Percentiles rank a stretch among this genome's conserved stretches.
These are phyloP conservation scores for Leptinotarsa texana DNA, from an alignment of 1,140 invertebrate genomes.

Conservation along the genomic window DNA sequence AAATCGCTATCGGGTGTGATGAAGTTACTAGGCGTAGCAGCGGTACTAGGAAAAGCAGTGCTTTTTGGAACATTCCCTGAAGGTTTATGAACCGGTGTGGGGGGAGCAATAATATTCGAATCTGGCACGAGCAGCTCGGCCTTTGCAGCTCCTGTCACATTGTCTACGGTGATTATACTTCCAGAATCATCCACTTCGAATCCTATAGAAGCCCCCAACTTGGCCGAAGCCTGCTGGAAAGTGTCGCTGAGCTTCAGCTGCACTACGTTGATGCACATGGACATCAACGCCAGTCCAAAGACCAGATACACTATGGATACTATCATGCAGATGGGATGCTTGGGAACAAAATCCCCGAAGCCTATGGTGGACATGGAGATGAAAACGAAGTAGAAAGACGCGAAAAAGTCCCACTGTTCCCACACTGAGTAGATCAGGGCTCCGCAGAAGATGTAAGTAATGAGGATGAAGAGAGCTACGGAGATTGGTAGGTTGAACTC, in stretches of 20 bases:
- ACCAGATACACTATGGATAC: constrained; percentile 90
- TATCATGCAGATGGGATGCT: constrained; percentile 90
- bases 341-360: constrained; percentile 88
- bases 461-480: constrained; percentile 78
- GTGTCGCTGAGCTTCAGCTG: constrained; percentile 84
- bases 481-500: constrained; percentile 92
- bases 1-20: neutral
- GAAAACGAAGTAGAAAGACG: constrained; percentile 93
- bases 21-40: neutral
- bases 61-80: neutral
- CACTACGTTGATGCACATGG: constrained; percentile 96
- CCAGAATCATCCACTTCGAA: constrained; percentile 73
- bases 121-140: neutral
- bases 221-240: constrained; percentile 81
- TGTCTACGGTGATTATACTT: constrained; percentile 27
- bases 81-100: neutral
- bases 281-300: constrained; percentile 91
- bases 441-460: constrained; percentile 84
- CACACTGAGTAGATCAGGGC: constrained; percentile 76
- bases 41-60: neutral
- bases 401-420: constrained; percentile 83
- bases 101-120: neutral
- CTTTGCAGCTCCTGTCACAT: neutral
- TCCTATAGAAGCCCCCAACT: constrained; percentile 84
- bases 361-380: constrained; percentile 93